Evolutionary conservation across 2,797 vertebrate genomes (phyloP).

Genomic region (Sebastes itinus): DNA sequence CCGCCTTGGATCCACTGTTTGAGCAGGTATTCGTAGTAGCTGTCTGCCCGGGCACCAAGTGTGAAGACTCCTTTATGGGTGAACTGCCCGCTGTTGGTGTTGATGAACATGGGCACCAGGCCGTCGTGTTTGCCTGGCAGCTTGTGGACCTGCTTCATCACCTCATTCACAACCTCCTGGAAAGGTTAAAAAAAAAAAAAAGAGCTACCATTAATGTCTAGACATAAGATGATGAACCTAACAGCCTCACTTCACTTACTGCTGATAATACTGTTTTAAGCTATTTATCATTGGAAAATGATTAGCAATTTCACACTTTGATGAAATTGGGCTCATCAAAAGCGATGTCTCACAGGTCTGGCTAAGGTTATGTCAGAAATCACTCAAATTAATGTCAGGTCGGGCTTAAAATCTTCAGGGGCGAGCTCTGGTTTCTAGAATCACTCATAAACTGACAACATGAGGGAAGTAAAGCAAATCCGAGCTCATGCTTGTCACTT

Average conservation of each 20-base stretch:
- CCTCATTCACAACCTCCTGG: constrained; percentile 90
- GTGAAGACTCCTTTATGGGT: constrained; percentile 92
- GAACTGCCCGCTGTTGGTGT: constrained; percentile 95
- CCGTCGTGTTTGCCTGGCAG: constrained; percentile 93
- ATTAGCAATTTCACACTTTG: constrained; percentile 39
- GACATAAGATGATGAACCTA: background rate
- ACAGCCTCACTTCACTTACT: background rate
- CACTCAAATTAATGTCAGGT: constrained; percentile 21
- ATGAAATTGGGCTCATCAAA: constrained; percentile 20
- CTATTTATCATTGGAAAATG: constrained; percentile 7
- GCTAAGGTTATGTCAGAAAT: constrained; percentile 10
- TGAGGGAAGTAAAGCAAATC: constrained; percentile 39
- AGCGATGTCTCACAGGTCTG: background rate
- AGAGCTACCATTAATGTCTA: background rate
- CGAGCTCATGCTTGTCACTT: constrained; percentile 1
- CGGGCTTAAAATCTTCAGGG: background rate
- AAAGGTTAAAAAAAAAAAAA: background rate
- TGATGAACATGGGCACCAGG: constrained; percentile 98
- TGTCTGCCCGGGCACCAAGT: constrained; percentile 94
- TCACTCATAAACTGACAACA: constrained; percentile 31
- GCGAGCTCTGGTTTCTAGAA: background rate
- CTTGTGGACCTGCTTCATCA: constrained; percentile 87
- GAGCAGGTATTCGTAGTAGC: constrained; percentile 98
- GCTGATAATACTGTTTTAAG: background rate
- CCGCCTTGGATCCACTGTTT: constrained; percentile 98